phyloP scores from a whole-genome alignment of 2,888 invertebrate genomes.

The Rapana venosa region DNA sequence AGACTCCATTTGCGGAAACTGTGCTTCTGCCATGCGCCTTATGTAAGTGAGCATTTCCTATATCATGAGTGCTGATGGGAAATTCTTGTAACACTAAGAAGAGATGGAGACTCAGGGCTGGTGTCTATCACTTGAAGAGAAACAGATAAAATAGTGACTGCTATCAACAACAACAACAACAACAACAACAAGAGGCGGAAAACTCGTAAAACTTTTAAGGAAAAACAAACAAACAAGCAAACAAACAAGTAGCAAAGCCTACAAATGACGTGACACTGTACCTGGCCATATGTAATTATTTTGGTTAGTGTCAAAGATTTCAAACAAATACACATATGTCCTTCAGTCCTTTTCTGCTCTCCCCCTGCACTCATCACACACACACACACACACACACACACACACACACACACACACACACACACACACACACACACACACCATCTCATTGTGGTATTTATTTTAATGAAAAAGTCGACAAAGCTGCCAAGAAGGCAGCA shows the following conservation, averaged over 20 bases:
- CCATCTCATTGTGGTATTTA: too few relatives aligned
- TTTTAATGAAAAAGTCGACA: too few relatives aligned
- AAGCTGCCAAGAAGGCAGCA: too few relatives aligned
- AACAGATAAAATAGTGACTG: too few relatives aligned
- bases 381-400: constrained; percentile 14
- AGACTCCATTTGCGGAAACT: too few relatives aligned
- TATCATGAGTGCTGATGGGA: too few relatives aligned
- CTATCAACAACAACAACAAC: too few relatives aligned
- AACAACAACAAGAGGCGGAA: neutral
- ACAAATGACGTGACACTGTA: neutral
- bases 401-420: constrained; percentile 30
- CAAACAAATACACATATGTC: neutral
- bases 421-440: constrained; percentile 22
- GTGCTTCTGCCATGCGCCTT: too few relatives aligned
- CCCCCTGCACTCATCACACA: neutral
- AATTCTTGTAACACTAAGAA: too few relatives aligned
- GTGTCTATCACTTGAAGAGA: too few relatives aligned
- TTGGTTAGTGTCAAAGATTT: neutral
- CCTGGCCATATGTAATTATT: neutral
- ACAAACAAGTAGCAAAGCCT: neutral
- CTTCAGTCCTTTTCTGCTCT: neutral
- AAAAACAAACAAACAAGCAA: neutral
- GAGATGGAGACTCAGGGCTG: too few relatives aligned
- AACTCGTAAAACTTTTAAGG: neutral
- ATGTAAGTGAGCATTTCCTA: too few relatives aligned